Base-by-base conservation (phyloP, 1,140 invertebrate genomes). In the Spodoptera frugiperda region DNA sequence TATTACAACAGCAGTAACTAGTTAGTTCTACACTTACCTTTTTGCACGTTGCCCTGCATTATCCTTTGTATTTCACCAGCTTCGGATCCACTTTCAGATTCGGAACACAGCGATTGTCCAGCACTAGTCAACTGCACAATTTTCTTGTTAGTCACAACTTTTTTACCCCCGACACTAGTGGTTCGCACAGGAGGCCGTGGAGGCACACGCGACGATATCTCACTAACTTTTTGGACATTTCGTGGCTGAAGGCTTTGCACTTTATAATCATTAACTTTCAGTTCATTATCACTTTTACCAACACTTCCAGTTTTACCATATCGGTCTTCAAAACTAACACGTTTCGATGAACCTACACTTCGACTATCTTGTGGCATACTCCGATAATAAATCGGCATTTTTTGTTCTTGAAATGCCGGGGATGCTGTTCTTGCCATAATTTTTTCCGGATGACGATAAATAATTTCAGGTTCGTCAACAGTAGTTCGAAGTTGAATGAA, bases 21-120 rank as follows among this genome's bases (percentile, higher is more conserved):
- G 15, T 17, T 19, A 14, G 21, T 57, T n/a, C n/a, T n/a, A 14
- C 5, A 30, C 88, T 87, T 86, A 93, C 91, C 92, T 87, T 88
- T 91, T 39, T 57, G 75, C 5, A 86, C 80, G 63, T 91, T 94
- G 73, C 87, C 94, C 21, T 95, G 95, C 89, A 96, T 90, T 75
- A 96, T 96, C 78, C 95, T 91, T 65, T 96, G 95, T 54, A 96
- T 95, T 87, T 96, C 96, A 5, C 95, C 95, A 51, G 95, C 95
- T 84, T 96, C 95, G 9, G 96, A 96, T n/a, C 95, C 95, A 78
- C 95, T 95, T 83, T 96, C 95, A 71, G 95, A 95, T 80, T 95
- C 95, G 8, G 94, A 95, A 68, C 84, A 90, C 57, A 89, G n/a
- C 49, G 83, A 87, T 54, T 84, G 78, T 76, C 77, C 75, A 59